phyloP scores from a whole-genome alignment of 2,888 invertebrate genomes.

The Epinotia bilunana region DNA sequence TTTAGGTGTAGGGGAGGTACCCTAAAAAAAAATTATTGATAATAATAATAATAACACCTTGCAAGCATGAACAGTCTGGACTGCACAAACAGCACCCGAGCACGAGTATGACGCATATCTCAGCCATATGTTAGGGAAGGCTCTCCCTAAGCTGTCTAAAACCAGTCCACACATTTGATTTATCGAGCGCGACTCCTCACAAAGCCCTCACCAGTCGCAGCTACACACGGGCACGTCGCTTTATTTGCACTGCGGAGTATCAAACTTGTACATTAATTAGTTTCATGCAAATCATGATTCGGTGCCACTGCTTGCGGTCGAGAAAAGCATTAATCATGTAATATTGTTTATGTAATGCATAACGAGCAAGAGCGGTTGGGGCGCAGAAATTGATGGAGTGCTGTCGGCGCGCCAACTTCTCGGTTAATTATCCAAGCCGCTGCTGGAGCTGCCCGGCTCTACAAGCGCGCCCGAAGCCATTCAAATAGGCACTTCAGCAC shows the following conservation, averaged over 20 bases:
- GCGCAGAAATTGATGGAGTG: constrained; percentile 76
- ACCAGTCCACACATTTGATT: constrained; percentile 44
- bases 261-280: constrained; percentile 76
- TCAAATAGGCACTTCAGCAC: background rate
- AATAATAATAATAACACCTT: too few relatives aligned
- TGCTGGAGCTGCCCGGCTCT: constrained; percentile 20
- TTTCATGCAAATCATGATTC: constrained; percentile 80
- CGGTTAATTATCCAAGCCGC: constrained; percentile 72
- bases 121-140: too few relatives aligned
- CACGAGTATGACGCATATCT: too few relatives aligned
- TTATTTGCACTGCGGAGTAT: constrained; percentile 42
- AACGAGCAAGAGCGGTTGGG: constrained; percentile 60
- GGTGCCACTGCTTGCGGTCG: constrained; percentile 68
- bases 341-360: constrained; percentile 78
- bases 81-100: too few relatives aligned
- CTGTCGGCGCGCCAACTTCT: constrained; percentile 73
- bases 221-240: constrained; percentile 29
- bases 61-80: too few relatives aligned
- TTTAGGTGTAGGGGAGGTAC: too few relatives aligned
- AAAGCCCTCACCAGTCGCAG: constrained; percentile 30
- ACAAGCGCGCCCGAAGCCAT: constrained; percentile 10
- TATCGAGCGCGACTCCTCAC: constrained; percentile 37
- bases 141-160: constrained; percentile 36
- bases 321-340: constrained; percentile 78
- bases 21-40: too few relatives aligned